Evolutionary conservation across 2,888 invertebrate genomes (phyloP).

Genomic region (Colostygia pectinataria): DNA sequence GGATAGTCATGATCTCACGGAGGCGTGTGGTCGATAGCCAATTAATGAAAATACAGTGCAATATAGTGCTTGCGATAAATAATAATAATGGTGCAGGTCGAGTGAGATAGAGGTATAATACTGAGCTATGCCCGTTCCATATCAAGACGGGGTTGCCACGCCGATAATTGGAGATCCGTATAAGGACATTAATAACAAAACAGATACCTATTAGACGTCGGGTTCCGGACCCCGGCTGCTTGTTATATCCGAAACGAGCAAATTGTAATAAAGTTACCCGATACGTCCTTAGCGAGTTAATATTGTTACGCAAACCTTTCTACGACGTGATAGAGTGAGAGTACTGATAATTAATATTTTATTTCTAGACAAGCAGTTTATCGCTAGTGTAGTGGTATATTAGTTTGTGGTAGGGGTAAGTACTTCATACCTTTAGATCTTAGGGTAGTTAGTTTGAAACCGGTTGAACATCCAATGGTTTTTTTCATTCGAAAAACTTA

Average conservation of each 20-base stretch:
- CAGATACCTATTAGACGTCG: constrained; percentile 66
- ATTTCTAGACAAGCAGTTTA: not conserved
- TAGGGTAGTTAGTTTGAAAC: too few relatives aligned
- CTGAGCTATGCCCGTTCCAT: constrained; percentile 33
- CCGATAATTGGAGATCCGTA: constrained; percentile 70
- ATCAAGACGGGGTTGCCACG: constrained; percentile 49
- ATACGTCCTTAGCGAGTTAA: constrained; percentile 57
- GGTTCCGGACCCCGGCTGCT: constrained; percentile 56
- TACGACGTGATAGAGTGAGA: constrained; percentile 51
- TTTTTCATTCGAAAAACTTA: too few relatives aligned
- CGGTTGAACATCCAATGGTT: too few relatives aligned
- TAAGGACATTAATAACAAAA: constrained; percentile 75
- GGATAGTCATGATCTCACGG: too few relatives aligned
- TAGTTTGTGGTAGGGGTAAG: too few relatives aligned
- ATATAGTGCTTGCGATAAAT: too few relatives aligned
- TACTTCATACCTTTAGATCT: too few relatives aligned
- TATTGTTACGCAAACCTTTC: constrained; percentile 63
- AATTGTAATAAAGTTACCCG: constrained; percentile 68
- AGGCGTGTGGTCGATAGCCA: too few relatives aligned
- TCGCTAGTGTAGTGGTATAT: too few relatives aligned
- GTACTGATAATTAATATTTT: not conserved
- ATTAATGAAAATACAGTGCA: too few relatives aligned
- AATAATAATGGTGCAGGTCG: constrained; percentile 5
- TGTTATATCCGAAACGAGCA: constrained; percentile 67
- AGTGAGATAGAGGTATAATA: constrained; percentile 20